Percentiles rank a stretch among this genome's conserved stretches.
These are phyloP conservation scores for Pegoplata infirma DNA, from an alignment of 2,888 invertebrate species.

Conservation along the genomic window DNA sequence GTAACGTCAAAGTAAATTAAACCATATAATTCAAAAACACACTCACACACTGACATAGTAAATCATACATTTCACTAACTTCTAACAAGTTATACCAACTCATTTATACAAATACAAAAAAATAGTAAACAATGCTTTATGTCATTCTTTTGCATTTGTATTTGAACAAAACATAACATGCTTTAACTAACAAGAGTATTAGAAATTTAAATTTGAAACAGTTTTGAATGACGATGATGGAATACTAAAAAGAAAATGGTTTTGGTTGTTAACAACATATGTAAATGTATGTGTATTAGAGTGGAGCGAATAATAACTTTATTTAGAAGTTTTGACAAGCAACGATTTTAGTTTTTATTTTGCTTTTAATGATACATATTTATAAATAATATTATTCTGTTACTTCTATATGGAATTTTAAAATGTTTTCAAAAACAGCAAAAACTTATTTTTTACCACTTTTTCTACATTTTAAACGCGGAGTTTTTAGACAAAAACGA, in stretches of 20 bases:
- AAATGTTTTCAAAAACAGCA: too few relatives aligned
- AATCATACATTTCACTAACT: too few relatives aligned
- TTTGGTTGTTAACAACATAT: neutral
- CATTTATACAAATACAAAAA: neutral
- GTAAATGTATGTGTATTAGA: neutral
- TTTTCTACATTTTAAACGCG: too few relatives aligned
- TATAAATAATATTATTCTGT: too few relatives aligned
- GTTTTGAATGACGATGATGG: slow-evolving; percentile 4
- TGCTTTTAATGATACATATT: too few relatives aligned
- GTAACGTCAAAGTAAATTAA: slow-evolving; percentile 1
- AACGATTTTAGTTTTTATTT: too few relatives aligned
- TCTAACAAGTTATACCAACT: too few relatives aligned
- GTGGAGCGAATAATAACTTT: too few relatives aligned
- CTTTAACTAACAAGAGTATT: neutral
- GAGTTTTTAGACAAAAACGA: too few relatives aligned
- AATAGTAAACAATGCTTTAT: neutral
- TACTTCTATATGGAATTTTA: too few relatives aligned
- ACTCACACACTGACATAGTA: neutral
- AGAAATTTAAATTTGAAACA: slow-evolving; percentile 20
- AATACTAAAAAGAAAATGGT: slow-evolving; percentile 20
- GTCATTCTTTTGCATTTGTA: neutral
- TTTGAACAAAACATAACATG: neutral
- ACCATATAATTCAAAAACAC: neutral
- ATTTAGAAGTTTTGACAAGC: too few relatives aligned
- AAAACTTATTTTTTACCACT: too few relatives aligned